These are phyloP conservation scores for Paracentrotus lividus DNA, from an alignment of 53 echinoderm and acorn worm species.

Conservation along the genomic window DNA sequence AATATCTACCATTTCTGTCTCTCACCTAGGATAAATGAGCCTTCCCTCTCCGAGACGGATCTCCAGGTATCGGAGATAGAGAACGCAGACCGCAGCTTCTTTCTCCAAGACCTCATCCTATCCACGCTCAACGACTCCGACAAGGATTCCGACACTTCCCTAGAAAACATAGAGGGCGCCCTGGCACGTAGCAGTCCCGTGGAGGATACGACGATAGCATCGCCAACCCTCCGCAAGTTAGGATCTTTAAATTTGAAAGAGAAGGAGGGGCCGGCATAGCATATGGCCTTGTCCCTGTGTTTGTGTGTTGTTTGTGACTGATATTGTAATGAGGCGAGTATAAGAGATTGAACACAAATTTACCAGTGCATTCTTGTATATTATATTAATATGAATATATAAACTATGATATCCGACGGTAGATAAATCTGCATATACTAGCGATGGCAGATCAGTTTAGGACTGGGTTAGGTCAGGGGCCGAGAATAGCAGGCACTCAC, in stretches of 20 bases:
- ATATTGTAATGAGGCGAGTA: slow-evolving; percentile 61
- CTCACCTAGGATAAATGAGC: slow-evolving; percentile 91
- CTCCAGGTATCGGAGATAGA: slow-evolving; percentile 92
- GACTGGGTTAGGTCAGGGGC: slow-evolving; percentile 43
- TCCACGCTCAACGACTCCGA: slow-evolving; percentile 97
- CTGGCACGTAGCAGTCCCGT: slow-evolving; percentile 72
- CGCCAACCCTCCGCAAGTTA: slow-evolving; percentile 89
- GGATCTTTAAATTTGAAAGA: slow-evolving; percentile 97
- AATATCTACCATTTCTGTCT: background rate
- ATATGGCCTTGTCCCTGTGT: slow-evolving; percentile 63
- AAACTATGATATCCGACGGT: slow-evolving; percentile 54
- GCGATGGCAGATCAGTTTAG: slow-evolving; percentile 33
- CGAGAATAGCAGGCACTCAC: background rate
- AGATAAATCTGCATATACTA: slow-evolving; percentile 66
- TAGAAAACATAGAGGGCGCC: slow-evolving; percentile 73
- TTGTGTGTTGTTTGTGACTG: slow-evolving; percentile 58
- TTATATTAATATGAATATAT: slow-evolving; percentile 68
- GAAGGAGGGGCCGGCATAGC: slow-evolving; percentile 93
- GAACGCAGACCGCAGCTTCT: slow-evolving; percentile 99
- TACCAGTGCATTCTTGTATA: slow-evolving; percentile 76
- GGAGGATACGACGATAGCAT: slow-evolving; percentile 66
- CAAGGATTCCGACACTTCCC: slow-evolving; percentile 79
- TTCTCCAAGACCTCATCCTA: slow-evolving; percentile 97
- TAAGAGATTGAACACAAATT: slow-evolving; percentile 33
- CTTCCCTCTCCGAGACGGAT: slow-evolving; percentile 88